A percentile compares a stretch with the other conserved stretches of the same genome.
Evolutionary conservation across 2,888 invertebrate genomes (phyloP).

Genomic region (Polydesmus complanatus): DNA sequence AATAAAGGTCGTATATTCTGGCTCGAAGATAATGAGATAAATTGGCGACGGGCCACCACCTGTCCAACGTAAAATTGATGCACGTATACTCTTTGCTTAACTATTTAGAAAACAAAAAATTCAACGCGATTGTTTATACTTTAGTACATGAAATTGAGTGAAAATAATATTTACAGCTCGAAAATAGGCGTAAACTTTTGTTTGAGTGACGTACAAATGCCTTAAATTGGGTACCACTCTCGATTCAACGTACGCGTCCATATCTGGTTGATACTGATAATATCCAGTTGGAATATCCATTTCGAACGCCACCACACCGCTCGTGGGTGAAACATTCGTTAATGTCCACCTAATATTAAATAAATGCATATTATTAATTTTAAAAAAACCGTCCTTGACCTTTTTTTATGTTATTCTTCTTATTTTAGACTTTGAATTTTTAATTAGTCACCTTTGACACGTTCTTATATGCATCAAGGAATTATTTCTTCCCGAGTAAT

Average conservation of each 20-base stretch:
- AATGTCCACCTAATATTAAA: conserved; percentile 30
- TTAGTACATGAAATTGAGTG: neutral
- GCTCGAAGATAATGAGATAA: conserved; percentile 39
- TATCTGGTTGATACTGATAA: conserved; percentile 36
- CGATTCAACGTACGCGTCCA: conserved; percentile 30
- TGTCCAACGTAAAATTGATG: conserved; percentile 38
- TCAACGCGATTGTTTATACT: neutral
- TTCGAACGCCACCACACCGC: conserved; percentile 35
- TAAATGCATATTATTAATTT: neutral
- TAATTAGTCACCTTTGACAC: conserved; percentile 23
- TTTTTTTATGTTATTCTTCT: neutral
- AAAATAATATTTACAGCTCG: conserved; percentile 32
- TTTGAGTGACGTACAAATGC: conserved; percentile 29
- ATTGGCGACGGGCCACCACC: conserved; percentile 45
- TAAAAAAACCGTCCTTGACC: neutral
- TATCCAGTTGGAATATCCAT: conserved; percentile 37
- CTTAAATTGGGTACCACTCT: conserved; percentile 28
- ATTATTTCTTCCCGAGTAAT: conserved; percentile 32
- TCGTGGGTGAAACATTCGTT: conserved; percentile 27
- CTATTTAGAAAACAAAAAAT: conserved; percentile 20
- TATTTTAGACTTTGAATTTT: neutral
- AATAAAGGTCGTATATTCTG: conserved; percentile 40
- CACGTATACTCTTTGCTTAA: conserved; percentile 36
- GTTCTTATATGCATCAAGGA: conserved; percentile 31
- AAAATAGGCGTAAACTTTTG: conserved; percentile 38